These are phyloP conservation scores for Erebia aethiops DNA, from an alignment of 2,888 invertebrate genomes.

Conservation along the genomic window DNA sequence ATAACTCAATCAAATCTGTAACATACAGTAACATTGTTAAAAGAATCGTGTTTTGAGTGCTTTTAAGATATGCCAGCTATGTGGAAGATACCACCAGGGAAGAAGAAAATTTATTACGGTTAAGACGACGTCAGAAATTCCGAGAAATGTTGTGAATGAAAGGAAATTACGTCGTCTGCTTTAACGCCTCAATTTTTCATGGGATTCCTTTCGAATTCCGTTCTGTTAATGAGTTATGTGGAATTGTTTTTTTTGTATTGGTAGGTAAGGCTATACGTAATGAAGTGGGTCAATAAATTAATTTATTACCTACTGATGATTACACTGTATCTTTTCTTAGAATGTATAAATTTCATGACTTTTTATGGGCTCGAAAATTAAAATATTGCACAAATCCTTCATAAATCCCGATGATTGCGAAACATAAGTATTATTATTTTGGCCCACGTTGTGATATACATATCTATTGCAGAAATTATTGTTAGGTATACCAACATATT, in stretches of 20 bases:
- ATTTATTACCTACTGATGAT: too few species aligned
- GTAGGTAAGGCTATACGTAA: background rate
- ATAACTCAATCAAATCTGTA: slow-evolving; percentile 16
- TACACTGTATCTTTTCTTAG: too few species aligned
- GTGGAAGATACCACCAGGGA: slow-evolving; percentile 11
- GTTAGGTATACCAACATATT: too few species aligned
- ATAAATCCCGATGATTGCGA: too few species aligned
- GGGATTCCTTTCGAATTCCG: slow-evolving; percentile 15
- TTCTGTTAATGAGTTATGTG: background rate
- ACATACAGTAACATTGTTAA: slow-evolving; percentile 8
- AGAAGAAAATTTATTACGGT: slow-evolving; percentile 32
- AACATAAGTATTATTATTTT: too few species aligned
- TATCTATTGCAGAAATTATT: too few species aligned
- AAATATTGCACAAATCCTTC: too few species aligned
- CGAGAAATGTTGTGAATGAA: slow-evolving; percentile 14
- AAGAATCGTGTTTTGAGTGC: slow-evolving; percentile 1
- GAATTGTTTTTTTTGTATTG: background rate
- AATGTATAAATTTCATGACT: too few species aligned
- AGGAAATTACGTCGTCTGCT: slow-evolving; percentile 20
- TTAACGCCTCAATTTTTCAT: slow-evolving; percentile 11
- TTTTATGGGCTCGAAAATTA: too few species aligned
- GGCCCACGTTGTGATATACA: too few species aligned
- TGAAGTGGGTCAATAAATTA: background rate
- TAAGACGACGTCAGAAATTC: slow-evolving; percentile 17
- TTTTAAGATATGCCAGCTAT: slow-evolving; percentile 18